Conservation (phyloP, 2,888 invertebrate genomes). For the Phymatocera aterrima region DNA sequence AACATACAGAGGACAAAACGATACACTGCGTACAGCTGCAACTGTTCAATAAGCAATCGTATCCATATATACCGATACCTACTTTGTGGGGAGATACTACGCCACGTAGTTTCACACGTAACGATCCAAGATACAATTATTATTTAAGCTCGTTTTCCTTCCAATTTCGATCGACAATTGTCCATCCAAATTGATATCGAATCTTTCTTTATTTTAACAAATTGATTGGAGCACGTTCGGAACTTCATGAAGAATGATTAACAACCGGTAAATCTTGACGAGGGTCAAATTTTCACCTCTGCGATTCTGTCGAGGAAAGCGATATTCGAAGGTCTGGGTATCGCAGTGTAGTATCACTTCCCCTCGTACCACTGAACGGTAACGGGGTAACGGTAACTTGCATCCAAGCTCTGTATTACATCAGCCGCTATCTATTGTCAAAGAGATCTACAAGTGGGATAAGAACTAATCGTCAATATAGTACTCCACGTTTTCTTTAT, state of each 20-base stretch:
- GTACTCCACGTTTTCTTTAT: conserved; percentile 6
- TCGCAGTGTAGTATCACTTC: background rate
- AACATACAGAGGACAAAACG: background rate
- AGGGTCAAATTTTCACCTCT: background rate
- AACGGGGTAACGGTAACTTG: background rate
- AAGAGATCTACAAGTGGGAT: conserved; percentile 40
- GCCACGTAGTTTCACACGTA: too few species aligned
- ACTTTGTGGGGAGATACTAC: background rate
- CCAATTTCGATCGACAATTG: too few species aligned
- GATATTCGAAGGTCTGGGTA: background rate
- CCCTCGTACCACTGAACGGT: too few species aligned
- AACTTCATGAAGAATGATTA: background rate
- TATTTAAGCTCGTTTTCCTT: too few species aligned
- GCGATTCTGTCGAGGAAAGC: background rate
- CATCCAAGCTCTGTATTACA: conserved; percentile 9
- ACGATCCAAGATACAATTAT: too few species aligned
- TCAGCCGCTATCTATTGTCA: conserved; percentile 15
- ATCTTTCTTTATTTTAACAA: too few species aligned
- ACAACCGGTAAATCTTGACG: background rate
- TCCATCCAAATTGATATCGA: too few species aligned
- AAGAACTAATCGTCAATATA: background rate
- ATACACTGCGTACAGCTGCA: background rate
- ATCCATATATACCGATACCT: too few species aligned
- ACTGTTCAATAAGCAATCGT: background rate
- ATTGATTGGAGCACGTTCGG: background rate